A percentile compares a stretch with the other conserved stretches of the same genome.
Conservation (phyloP, 2,113 vertebrate species). For the Xiphias gladius region DNA sequence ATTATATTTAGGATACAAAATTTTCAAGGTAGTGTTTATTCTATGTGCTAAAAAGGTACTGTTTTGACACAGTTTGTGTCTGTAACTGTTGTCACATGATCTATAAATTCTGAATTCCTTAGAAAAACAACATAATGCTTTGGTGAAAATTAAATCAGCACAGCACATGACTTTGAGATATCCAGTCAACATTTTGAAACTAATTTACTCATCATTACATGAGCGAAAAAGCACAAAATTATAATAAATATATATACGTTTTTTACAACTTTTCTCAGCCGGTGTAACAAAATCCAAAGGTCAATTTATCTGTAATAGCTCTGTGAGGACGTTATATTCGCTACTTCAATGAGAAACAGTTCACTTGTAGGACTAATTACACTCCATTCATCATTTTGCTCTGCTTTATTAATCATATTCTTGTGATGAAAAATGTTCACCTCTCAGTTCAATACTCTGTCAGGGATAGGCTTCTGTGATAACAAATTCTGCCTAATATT, state of each 20-base stretch:
- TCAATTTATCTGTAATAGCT: constrained; percentile 15
- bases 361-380: constrained; percentile 32
- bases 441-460: constrained; percentile 41
- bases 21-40: too few species aligned
- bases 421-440: constrained; percentile 28
- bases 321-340: not conserved
- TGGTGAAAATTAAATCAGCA: not conserved
- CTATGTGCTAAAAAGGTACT: too few species aligned
- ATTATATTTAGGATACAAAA: too few species aligned
- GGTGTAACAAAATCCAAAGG: constrained; percentile 54
- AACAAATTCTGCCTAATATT: not conserved
- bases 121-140: not conserved
- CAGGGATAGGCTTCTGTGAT: constrained; percentile 10
- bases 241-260: not conserved
- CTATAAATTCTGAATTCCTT: not conserved
- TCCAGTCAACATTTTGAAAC: not conserved
- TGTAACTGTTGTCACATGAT: too few species aligned
- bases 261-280: constrained; percentile 4
- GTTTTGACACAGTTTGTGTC: too few species aligned
- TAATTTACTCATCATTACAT: constrained; percentile 31
- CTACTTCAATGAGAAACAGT: constrained; percentile 56
- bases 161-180: constrained; percentile 13
- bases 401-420: constrained; percentile 55
- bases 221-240: constrained; percentile 40
- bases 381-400: constrained; percentile 40